These are phyloP conservation scores for Lycodopsis pacificus DNA, from an alignment of 2,797 vertebrate genomes.

Conservation along the genomic window DNA sequence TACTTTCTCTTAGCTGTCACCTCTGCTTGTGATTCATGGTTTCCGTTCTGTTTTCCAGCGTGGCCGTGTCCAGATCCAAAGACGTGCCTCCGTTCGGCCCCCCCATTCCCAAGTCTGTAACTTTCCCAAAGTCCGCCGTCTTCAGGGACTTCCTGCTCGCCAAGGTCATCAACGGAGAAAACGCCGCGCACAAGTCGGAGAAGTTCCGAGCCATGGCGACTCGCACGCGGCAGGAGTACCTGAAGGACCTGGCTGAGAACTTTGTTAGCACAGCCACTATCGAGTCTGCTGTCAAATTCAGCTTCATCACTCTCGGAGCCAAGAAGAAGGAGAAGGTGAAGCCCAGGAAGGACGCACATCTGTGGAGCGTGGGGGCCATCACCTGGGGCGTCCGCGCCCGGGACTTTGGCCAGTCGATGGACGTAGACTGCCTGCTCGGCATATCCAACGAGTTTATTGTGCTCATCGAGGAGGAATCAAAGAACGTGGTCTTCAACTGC, in stretches of 20 bases:
- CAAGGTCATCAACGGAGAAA: conserved; percentile 99
- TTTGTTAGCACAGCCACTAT: conserved; percentile 94
- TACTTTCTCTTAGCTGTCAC: conserved; percentile 21
- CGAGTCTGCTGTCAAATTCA: conserved; percentile 95
- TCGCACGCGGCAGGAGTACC: conserved; percentile 95
- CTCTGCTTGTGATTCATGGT: conserved; percentile 18
- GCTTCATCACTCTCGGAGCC: conserved; percentile 96
- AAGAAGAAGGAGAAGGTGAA: conserved; percentile 96
- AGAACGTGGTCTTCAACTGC: conserved; percentile 97
- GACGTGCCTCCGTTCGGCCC: conserved; percentile 97
- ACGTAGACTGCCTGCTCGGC: conserved; percentile 93
- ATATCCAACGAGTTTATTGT: conserved; percentile 97
- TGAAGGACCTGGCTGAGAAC: conserved; percentile 98
- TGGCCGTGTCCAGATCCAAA: conserved; percentile 97
- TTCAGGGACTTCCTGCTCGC: conserved; percentile 99
- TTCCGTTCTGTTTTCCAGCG: conserved; percentile 79
- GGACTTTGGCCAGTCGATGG: conserved; percentile 92
- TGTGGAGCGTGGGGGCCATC: conserved; percentile 92
- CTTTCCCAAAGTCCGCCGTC: conserved; percentile 97
- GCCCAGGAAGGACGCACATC: conserved; percentile 92
- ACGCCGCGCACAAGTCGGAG: conserved; percentile 97
- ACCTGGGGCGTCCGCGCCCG: conserved; percentile 93
- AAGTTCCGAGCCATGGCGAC: conserved; percentile 98
- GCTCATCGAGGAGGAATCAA: conserved; percentile 94
- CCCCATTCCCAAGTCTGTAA: conserved; percentile 97